Evolutionary conservation across 2,797 vertebrate genomes (phyloP).

Genomic region (Artibeus jamaicensis): DNA sequence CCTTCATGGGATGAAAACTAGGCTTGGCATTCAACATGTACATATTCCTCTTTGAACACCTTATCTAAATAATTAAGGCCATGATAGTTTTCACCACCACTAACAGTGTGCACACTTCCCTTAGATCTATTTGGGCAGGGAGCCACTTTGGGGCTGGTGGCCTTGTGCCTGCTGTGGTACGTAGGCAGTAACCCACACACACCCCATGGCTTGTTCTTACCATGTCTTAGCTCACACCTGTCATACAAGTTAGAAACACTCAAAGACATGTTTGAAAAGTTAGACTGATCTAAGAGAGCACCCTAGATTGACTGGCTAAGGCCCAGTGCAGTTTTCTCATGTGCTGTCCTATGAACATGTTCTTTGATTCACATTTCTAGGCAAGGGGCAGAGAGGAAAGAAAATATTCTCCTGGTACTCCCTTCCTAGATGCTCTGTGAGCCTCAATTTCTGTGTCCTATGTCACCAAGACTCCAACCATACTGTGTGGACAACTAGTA

Average conservation of each 20-base stretch:
- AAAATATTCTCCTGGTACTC: neutral
- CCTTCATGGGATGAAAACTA: neutral
- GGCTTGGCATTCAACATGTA: neutral
- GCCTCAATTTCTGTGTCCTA: slow-evolving; percentile 23
- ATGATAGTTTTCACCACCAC: slow-evolving; percentile 58
- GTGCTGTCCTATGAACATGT: slow-evolving; percentile 25
- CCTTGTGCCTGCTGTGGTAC: slow-evolving; percentile 70
- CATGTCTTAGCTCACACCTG: slow-evolving; percentile 70
- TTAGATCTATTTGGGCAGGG: slow-evolving; percentile 65
- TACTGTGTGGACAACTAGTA: neutral
- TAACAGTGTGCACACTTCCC: neutral
- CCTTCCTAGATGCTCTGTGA: slow-evolving; percentile 45
- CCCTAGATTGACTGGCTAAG: slow-evolving; percentile 64
- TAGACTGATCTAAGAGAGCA: slow-evolving; percentile 66
- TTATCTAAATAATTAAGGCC: slow-evolving; percentile 69
- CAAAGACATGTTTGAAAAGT: slow-evolving; percentile 67
- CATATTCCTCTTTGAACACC: neutral
- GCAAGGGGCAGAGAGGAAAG: neutral
- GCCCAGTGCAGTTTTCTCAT: slow-evolving; percentile 58
- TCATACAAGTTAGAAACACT: slow-evolving; percentile 75
- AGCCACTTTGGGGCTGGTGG: slow-evolving; percentile 61
- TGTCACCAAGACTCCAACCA: neutral
- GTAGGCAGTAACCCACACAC: slow-evolving; percentile 66
- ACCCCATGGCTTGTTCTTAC: slow-evolving; percentile 60
- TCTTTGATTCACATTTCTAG: slow-evolving; percentile 69